Evolutionary conservation across 2,888 invertebrate species (phyloP), one percentile per base, ranked within the genome.

Genomic region (Hypena proboscidalis): DNA sequence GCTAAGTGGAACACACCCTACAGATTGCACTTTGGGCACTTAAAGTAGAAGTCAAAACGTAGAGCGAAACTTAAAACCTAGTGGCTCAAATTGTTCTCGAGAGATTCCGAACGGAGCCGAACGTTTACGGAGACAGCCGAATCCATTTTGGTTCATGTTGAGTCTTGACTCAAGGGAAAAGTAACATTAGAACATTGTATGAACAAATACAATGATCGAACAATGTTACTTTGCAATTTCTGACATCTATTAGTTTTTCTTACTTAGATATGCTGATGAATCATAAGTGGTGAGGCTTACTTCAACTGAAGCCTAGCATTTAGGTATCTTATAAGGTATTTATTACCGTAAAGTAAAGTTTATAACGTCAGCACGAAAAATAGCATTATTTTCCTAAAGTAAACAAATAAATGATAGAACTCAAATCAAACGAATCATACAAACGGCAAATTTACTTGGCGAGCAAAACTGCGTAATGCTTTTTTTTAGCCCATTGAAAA

Each of bases 1-100:
- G 4, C 58, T 11, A 64, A 69, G 44, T 36, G 55, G 65, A 74
- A 51, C 46, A 45, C 11, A 67, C 53, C 58, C 53, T 36, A 44
- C 35, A 59, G 70, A 79, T 73, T 75, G 76, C 80, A 76, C 79
- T 77, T 78, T 76, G 68, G 69, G 72, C 72, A 76, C 76, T 80
- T 74, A 76, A 67, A 72, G 61, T 67, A 55, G 53, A 71, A 78
- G 77, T 80, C 73, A 69, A 76, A 79, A 77, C 68, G 71, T 69
- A 67, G 63, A 70, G 67, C 55, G 53, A 64, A 74, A 77, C 76
- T 78, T 80, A 77, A 79, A 79, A 77, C 76, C 74, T 58, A 70
- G 64, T 58, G 64, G 64, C 67, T 70, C 58, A 62, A 74, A 78
- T 78, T 68, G 74, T 67, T 67, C 80, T 69, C 73, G 34, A 33